Conservation (phyloP, 2,888 invertebrate species). For the Campoplex nolae region DNA sequence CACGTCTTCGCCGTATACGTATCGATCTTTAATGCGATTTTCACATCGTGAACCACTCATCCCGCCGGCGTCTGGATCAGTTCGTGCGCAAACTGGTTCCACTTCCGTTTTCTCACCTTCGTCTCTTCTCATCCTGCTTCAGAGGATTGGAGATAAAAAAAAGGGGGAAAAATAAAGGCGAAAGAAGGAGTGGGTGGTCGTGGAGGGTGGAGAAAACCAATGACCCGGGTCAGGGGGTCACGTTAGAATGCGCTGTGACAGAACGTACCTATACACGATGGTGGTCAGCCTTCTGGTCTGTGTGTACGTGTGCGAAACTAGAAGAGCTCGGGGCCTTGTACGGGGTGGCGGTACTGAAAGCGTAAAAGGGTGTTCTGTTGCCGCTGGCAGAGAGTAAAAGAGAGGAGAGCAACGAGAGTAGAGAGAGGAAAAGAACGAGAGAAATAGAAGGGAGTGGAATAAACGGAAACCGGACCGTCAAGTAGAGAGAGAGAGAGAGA, state of each 20-base stretch:
- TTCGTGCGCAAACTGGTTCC: slow-evolving; percentile 43
- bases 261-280: slow-evolving; percentile 33
- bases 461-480: slow-evolving; percentile 45
- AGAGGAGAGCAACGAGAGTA: slow-evolving; percentile 25
- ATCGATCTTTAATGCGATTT: slow-evolving; percentile 64
- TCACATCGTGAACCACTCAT: slow-evolving; percentile 59
- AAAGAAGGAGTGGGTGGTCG: slow-evolving; percentile 7
- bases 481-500: slow-evolving; percentile 20
- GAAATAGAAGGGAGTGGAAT: slow-evolving; percentile 17
- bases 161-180: slow-evolving; percentile 26
- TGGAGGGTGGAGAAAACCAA: slow-evolving; percentile 1
- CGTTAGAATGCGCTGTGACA: slow-evolving; percentile 44
- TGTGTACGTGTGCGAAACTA: slow-evolving; percentile 37
- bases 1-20: slow-evolving; percentile 52
- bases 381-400: slow-evolving; percentile 23
- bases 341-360: slow-evolving; percentile 26
- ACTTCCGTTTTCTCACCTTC: slow-evolving; percentile 52
- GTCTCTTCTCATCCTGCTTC: slow-evolving; percentile 45
- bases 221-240: slow-evolving; percentile 56
- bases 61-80: slow-evolving; percentile 42
- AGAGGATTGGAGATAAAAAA: slow-evolving; percentile 21
- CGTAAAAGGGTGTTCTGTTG: slow-evolving; percentile 41
- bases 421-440: slow-evolving; percentile 5
- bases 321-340: slow-evolving; percentile 30
- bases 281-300: slow-evolving; percentile 27